Evolutionary conservation across 2,888 invertebrate genomes (phyloP).

Genomic region (Malthinus flaveolus): DNA sequence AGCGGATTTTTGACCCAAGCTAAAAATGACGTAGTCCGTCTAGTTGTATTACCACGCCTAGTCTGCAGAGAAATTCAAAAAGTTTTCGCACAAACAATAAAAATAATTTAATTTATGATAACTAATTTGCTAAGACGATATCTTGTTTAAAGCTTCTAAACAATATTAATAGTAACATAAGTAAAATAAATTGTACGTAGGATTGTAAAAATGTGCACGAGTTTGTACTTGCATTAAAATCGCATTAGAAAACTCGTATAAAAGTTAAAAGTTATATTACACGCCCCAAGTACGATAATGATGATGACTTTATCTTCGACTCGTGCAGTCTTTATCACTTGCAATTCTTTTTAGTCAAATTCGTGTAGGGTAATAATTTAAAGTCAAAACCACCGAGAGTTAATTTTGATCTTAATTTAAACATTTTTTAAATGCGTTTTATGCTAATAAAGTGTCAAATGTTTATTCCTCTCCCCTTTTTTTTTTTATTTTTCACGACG

Average conservation of each 20-base stretch:
- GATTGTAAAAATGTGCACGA: constrained; percentile 5
- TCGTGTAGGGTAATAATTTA: too few species aligned
- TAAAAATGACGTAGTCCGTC: too few species aligned
- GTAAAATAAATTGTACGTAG: constrained; percentile 1
- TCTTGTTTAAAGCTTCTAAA: too few species aligned
- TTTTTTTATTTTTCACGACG: constrained; percentile 17
- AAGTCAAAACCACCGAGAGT: too few species aligned
- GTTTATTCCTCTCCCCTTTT: constrained; percentile 14
- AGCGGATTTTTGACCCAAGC: too few species aligned
- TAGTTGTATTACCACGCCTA: too few species aligned
- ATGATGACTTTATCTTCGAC: constrained; percentile 23
- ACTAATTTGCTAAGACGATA: too few species aligned
- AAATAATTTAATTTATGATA: too few species aligned
- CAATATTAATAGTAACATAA: neutral
- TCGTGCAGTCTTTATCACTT: constrained; percentile 12
- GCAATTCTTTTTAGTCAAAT: neutral
- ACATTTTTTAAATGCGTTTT: neutral
- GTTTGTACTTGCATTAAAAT: constrained; percentile 15
- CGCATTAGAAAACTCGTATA: constrained; percentile 16
- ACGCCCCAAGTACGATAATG: constrained; percentile 13
- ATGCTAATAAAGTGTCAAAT: constrained; percentile 3
- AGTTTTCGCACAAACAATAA: too few species aligned
- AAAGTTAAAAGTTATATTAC: constrained; percentile 13
- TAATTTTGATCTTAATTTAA: too few species aligned
- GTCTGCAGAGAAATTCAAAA: too few species aligned